phyloP scores from a whole-genome alignment of 2,888 invertebrate species.

The Pelosia muscerda region DNA sequence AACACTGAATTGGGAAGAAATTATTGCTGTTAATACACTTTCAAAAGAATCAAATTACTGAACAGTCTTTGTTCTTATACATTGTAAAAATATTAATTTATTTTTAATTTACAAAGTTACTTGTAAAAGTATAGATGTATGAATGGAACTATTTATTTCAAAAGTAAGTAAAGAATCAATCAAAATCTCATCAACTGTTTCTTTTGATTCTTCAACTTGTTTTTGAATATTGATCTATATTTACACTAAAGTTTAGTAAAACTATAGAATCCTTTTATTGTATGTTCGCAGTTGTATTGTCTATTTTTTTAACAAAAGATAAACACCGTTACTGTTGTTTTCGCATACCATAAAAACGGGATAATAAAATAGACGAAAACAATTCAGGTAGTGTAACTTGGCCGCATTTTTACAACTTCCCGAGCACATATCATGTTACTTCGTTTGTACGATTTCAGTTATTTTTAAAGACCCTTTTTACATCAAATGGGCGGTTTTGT shows the following conservation, averaged over 20 bases:
- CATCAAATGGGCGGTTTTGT: constrained; percentile 10
- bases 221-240: neutral
- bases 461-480: constrained; percentile 20
- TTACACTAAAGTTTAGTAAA: neutral
- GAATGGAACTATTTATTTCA: neutral
- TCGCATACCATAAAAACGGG: neutral
- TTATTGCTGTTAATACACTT: neutral
- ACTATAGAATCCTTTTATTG: neutral
- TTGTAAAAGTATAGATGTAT: neutral
- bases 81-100: neutral
- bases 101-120: neutral
- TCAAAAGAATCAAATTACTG: neutral
- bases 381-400: constrained; percentile 24
- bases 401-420: constrained; percentile 66
- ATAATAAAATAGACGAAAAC: neutral
- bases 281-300: neutral
- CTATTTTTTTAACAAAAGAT: neutral
- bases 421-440: constrained; percentile 46
- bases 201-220: neutral
- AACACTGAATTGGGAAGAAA: neutral
- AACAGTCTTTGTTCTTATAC: neutral
- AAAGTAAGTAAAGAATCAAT: too few relatives aligned
- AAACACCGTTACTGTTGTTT: neutral
- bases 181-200: too few relatives aligned
- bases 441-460: constrained; percentile 37